Percentiles rank a stretch among this genome's conserved stretches.
Conservation (phyloP, 2,113 vertebrate genomes). For the Motacilla tschutschensis region DNA sequence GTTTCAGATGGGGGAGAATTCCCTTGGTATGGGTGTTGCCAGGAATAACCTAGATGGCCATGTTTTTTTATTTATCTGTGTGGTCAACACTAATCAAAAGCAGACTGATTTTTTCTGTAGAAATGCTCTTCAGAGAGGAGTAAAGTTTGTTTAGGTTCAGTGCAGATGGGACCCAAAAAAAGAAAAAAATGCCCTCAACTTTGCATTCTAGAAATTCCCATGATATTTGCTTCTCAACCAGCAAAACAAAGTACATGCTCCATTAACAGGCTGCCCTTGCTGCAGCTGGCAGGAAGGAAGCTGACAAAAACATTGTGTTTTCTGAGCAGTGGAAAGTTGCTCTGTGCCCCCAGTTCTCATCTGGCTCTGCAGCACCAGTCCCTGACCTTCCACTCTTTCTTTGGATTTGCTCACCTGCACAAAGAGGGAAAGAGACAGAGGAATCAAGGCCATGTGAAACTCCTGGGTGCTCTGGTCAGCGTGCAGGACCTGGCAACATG, state of each 20-base stretch:
- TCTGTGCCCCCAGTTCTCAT: neutral
- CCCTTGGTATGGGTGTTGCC: neutral
- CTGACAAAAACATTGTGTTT: neutral
- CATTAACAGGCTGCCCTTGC: neutral
- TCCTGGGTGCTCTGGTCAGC: accelerated
- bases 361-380: neutral
- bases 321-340: neutral
- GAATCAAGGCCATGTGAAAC: neutral
- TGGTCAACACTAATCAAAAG: neutral
- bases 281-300: constrained; percentile 1
- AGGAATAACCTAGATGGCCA: neutral
- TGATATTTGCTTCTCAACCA: constrained; percentile 4
- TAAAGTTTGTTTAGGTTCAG: constrained; percentile 12
- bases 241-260: neutral
- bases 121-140: neutral
- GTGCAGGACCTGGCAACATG: neutral
- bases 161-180: neutral
- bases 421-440: neutral
- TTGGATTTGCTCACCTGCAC: neutral
- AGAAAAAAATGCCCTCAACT: neutral
- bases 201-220: constrained; percentile 14
- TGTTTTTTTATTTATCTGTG: neutral
- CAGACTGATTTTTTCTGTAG: constrained; percentile 7
- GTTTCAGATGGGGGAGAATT: neutral
- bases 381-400: neutral